Evolutionary conservation across 37 sponge, comb jelly and placozoan genomes (phyloP).

Genomic region (Ianthella basta): DNA sequence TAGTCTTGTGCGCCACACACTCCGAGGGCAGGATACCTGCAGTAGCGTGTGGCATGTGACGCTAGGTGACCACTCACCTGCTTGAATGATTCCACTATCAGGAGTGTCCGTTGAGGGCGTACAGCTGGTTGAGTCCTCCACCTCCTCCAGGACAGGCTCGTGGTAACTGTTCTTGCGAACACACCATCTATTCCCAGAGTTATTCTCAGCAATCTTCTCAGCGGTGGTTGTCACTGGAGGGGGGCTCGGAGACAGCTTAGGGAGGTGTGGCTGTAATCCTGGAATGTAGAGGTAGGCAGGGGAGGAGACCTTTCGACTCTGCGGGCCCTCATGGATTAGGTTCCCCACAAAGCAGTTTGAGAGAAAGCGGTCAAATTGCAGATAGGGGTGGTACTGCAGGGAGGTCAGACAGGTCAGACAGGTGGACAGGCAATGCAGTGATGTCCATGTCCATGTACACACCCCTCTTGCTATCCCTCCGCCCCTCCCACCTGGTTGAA

Average conservation of each 20-base stretch:
- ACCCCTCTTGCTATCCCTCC: neutral
- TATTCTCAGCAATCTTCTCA: no score
- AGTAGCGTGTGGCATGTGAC: neutral
- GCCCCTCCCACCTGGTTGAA: conserved; percentile 79
- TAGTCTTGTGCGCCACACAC: no score
- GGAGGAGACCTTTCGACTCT: neutral
- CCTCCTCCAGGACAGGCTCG: neutral
- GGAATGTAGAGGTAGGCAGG: neutral
- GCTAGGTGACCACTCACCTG: neutral
- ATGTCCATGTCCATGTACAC: neutral
- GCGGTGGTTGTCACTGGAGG: neutral
- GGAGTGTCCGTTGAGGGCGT: neutral
- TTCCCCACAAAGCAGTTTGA: conserved; percentile 14
- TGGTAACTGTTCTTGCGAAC: neutral
- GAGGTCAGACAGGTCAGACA: neutral
- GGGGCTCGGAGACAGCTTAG: neutral
- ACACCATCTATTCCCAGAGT: neutral
- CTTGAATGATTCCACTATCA: neutral
- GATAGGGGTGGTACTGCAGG: conserved; percentile 17
- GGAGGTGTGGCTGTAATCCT: neutral
- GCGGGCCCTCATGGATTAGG: neutral
- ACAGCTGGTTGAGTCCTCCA: neutral
- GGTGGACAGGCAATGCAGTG: neutral
- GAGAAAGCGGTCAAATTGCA: neutral
- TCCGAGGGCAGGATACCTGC: no score